Percentiles rank a stretch among this genome's conserved stretches.
These are phyloP conservation scores for Microctenopoma stevenorrisi DNA, from an alignment of 2,797 vertebrate genomes.

Conservation along the genomic window DNA sequence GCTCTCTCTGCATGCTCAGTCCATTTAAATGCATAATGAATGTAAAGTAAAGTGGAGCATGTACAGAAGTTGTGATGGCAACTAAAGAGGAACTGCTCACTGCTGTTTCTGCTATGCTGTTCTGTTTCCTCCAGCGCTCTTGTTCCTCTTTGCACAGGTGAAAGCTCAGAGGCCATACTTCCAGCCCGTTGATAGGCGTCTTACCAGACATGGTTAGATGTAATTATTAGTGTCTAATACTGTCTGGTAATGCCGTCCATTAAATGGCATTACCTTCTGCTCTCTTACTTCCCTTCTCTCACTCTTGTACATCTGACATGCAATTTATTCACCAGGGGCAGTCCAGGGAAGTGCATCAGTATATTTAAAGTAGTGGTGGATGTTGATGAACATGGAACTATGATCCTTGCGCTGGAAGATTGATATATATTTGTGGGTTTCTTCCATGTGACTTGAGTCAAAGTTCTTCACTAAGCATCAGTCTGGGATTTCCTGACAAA, in stretches of 20 bases:
- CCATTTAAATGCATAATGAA: conserved; percentile 17
- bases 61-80: conserved; percentile 1
- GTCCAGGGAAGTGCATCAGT: conserved; percentile 46
- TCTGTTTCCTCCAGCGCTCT: conserved; percentile 62
- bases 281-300: conserved; percentile 76
- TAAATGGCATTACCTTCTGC: conserved; percentile 83
- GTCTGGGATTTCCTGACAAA: conserved; percentile 14
- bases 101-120: conserved; percentile 68
- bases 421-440: conserved; percentile 59
- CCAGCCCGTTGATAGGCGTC: conserved; percentile 92
- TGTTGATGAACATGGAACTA: conserved; percentile 64
- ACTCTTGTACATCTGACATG: conserved; percentile 53
- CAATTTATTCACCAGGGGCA: conserved; percentile 45
- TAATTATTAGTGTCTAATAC: conserved; percentile 96
- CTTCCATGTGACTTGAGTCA: conserved; percentile 79
- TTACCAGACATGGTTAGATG: conserved; percentile 99
- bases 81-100: conserved; percentile 54
- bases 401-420: conserved; percentile 82
- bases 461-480: conserved; percentile 73
- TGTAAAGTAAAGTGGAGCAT: conserved; percentile 16
- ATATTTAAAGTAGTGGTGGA: conserved; percentile 42
- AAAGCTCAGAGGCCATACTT: conserved; percentile 76
- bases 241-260: conserved; percentile 99
- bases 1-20: conserved; percentile 54
- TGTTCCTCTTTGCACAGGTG: conserved; percentile 73